A percentile compares a stretch with the other conserved stretches of the same genome.
Evolutionary conservation across 1,140 invertebrate genomes (phyloP).

Genomic region (Triops longicaudatus): DNA sequence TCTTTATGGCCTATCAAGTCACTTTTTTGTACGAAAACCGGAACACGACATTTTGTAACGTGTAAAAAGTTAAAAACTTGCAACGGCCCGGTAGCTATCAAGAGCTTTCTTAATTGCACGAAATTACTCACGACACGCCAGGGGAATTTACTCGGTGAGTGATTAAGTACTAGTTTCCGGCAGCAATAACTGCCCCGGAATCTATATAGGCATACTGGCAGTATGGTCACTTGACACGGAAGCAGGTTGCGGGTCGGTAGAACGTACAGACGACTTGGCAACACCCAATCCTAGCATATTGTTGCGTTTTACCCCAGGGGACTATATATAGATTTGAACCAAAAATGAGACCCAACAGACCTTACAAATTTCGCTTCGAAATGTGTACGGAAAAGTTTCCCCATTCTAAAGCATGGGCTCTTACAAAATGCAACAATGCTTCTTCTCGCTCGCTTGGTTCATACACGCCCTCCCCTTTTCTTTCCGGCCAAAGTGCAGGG

Average conservation of each 20-base stretch:
- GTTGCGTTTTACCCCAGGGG: not conserved
- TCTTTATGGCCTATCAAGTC: too few relatives aligned
- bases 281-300: not conserved
- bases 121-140: slow-evolving; percentile 6
- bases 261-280: not conserved
- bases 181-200: not conserved
- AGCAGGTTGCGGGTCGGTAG: not conserved
- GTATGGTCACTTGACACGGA: slow-evolving; percentile 10
- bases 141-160: not conserved
- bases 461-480: not conserved
- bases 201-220: not conserved
- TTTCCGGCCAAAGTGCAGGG: not conserved
- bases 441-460: not conserved
- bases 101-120: not conserved
- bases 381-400: not conserved
- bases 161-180: not conserved
- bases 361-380: too few relatives aligned
- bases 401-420: not conserved
- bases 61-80: too few relatives aligned
- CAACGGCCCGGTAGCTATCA: not conserved
- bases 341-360: too few relatives aligned
- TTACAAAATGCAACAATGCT: slow-evolving; percentile 7
- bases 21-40: too few relatives aligned
- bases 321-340: too few relatives aligned
- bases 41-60: too few relatives aligned